These are phyloP conservation scores for Pseudorectes ferrugineus DNA, from an alignment of 2,113 vertebrate species.

Conservation along the genomic window DNA sequence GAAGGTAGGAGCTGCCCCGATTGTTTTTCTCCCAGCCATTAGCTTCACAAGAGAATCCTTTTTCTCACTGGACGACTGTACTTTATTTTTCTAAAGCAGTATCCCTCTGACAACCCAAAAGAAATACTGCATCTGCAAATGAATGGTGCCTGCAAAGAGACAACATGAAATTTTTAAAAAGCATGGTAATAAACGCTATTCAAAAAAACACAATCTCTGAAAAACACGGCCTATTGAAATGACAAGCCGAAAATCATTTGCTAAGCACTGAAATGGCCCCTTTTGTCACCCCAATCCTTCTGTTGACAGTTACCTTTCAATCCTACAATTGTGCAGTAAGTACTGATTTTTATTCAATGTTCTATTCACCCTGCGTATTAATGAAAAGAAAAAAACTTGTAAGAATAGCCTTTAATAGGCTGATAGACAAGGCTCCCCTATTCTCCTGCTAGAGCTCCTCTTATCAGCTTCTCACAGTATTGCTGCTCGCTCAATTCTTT, in stretches of 20 bases:
- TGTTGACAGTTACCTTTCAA: slow-evolving; percentile 96
- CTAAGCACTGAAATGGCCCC: slow-evolving; percentile 73
- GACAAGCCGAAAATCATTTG: slow-evolving; percentile 84
- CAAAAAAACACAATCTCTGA: slow-evolving; percentile 83
- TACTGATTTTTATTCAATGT: slow-evolving; percentile 86
- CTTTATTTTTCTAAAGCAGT: slow-evolving; percentile 62
- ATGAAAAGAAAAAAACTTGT: slow-evolving; percentile 80
- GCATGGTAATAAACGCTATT: slow-evolving; percentile 83
- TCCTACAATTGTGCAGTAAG: slow-evolving; percentile 83
- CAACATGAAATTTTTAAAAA: slow-evolving; percentile 65
- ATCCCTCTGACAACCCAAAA: slow-evolving; percentile 65
- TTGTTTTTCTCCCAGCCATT: slow-evolving; percentile 30
- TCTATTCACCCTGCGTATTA: slow-evolving; percentile 84
- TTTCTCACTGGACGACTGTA: slow-evolving; percentile 38
- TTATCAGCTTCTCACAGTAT: slow-evolving; percentile 86
- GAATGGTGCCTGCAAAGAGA: slow-evolving; percentile 67
- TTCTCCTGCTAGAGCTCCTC: slow-evolving; percentile 74
- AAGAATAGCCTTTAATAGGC: slow-evolving; percentile 86
- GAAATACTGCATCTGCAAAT: slow-evolving; percentile 53
- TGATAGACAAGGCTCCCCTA: slow-evolving; percentile 81
- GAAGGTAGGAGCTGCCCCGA: slow-evolving; percentile 56
- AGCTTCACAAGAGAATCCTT: slow-evolving; percentile 19
- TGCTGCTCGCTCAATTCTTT: slow-evolving; percentile 63
- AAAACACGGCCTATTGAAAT: slow-evolving; percentile 83
- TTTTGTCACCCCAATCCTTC: slow-evolving; percentile 81